A percentile compares a stretch with the other conserved stretches of the same genome.
phyloP scores from a whole-genome alignment of 2,888 invertebrate species.

The Drosophila robusta region DNA sequence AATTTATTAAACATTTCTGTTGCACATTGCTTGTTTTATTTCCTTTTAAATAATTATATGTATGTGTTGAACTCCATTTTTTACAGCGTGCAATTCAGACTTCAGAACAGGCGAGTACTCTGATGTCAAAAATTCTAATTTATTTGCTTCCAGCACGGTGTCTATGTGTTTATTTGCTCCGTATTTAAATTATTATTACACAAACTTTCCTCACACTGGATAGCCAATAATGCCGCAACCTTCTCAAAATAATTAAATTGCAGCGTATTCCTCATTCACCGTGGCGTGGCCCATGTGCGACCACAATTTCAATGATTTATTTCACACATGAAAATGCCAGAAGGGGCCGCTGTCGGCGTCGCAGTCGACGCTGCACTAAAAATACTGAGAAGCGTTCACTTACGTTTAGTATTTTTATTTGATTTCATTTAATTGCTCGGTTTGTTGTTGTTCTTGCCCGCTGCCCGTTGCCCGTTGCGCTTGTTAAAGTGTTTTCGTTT shows the following conservation, averaged over 20 bases:
- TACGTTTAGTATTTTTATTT: constrained; percentile 49
- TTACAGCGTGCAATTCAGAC: too few relatives aligned
- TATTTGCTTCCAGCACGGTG: neutral
- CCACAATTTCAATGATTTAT: constrained; percentile 64
- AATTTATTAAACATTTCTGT: too few relatives aligned
- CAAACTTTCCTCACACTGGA: too few relatives aligned
- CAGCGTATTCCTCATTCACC: constrained; percentile 16
- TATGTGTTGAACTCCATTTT: too few relatives aligned
- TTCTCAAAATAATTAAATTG: neutral
- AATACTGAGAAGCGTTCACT: constrained; percentile 55
- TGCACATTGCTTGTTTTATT: too few relatives aligned
- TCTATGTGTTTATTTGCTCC: too few relatives aligned
- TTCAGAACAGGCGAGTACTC: neutral
- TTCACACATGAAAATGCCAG: constrained; percentile 54
- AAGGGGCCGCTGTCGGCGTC: constrained; percentile 37
- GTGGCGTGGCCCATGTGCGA: constrained; percentile 1
- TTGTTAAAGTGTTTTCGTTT: constrained; percentile 68
- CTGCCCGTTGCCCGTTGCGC: constrained; percentile 41
- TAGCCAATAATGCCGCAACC: too few relatives aligned
- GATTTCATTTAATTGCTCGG: constrained; percentile 71
- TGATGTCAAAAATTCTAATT: neutral
- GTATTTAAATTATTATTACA: too few relatives aligned
- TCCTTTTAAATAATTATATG: too few relatives aligned
- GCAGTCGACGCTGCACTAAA: constrained; percentile 57
- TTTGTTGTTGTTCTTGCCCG: constrained; percentile 10